Conservation (phyloP, 2,888 invertebrate species). For the Stenichneumon culpator region DNA sequence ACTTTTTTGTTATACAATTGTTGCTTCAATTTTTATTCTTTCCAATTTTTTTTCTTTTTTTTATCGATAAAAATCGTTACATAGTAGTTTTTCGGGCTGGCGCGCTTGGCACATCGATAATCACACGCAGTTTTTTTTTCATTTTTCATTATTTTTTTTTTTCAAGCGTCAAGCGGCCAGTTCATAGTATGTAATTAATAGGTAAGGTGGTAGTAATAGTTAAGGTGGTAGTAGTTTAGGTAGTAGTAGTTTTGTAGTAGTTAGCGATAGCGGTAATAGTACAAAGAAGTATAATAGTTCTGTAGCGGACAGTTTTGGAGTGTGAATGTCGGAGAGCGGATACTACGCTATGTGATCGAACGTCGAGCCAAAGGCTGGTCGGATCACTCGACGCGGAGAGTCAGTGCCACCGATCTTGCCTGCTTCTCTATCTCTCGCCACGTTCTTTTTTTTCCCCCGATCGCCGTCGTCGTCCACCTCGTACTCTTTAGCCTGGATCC, state of each 20-base stretch:
- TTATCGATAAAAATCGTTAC: constrained; percentile 83
- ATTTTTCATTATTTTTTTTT: constrained; percentile 49
- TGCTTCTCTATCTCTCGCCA: neutral
- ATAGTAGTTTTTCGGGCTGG: constrained; percentile 75
- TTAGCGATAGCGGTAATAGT: constrained; percentile 70
- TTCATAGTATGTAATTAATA: constrained; percentile 65
- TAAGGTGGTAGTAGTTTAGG: constrained; percentile 66
- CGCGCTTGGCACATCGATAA: constrained; percentile 70
- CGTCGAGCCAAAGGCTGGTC: constrained; percentile 16
- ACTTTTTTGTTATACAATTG: constrained; percentile 76
- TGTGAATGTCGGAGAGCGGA: constrained; percentile 60
- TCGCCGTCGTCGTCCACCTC: constrained; percentile 1
- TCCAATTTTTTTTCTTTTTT: constrained; percentile 61
- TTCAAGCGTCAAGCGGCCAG: constrained; percentile 64
- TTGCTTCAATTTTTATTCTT: constrained; percentile 81
- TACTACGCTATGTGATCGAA: neutral
- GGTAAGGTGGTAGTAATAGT: constrained; percentile 66
- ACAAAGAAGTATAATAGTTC: constrained; percentile 67
- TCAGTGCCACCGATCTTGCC: constrained; percentile 52
- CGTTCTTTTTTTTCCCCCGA: neutral
- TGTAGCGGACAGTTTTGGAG: constrained; percentile 64
- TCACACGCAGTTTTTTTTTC: constrained; percentile 59
- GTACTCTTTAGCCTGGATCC: constrained; percentile 8
- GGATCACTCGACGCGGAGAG: constrained; percentile 46
- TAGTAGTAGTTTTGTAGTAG: constrained; percentile 67